Conservation (phyloP, 1,140 invertebrate genomes). For the Atta cephalotes region DNA sequence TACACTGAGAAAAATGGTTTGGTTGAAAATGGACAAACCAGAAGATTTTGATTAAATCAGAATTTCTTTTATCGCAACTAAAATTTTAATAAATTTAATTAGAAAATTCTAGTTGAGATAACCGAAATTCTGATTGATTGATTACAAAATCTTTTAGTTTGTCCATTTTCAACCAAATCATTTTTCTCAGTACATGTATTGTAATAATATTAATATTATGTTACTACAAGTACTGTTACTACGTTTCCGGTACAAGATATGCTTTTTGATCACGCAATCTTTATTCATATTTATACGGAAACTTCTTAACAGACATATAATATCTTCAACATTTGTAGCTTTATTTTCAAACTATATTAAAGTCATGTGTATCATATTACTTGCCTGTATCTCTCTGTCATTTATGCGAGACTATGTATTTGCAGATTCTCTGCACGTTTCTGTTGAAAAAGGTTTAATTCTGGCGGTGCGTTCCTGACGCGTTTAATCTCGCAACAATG, state of each 20-base stretch:
- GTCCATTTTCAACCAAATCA: too few species aligned
- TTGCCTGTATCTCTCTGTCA: not conserved
- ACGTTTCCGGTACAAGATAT: not conserved
- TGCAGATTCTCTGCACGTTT: constrained; percentile 19
- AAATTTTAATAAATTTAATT: too few species aligned
- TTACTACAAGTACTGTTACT: not conserved
- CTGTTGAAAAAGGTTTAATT: constrained; percentile 37
- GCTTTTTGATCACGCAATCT: not conserved
- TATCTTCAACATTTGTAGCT: not conserved
- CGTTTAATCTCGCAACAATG: constrained; percentile 34
- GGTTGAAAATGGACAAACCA: too few species aligned
- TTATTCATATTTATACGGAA: not conserved
- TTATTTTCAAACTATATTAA: not conserved
- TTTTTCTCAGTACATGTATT: not conserved
- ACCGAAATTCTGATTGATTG: too few species aligned
- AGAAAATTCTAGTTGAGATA: too few species aligned
- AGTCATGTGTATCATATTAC: not conserved
- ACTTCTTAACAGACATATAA: not conserved
- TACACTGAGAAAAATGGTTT: not conserved
- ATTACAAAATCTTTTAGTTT: too few species aligned
- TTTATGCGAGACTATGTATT: not conserved
- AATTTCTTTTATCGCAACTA: too few species aligned
- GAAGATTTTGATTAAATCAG: too few species aligned
- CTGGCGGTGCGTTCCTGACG: not conserved
- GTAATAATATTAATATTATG: not conserved